Percentiles rank a stretch among this genome's conserved stretches.
Conservation (phyloP, 1,140 invertebrate species). For the Reticulitermes speratus region DNA sequence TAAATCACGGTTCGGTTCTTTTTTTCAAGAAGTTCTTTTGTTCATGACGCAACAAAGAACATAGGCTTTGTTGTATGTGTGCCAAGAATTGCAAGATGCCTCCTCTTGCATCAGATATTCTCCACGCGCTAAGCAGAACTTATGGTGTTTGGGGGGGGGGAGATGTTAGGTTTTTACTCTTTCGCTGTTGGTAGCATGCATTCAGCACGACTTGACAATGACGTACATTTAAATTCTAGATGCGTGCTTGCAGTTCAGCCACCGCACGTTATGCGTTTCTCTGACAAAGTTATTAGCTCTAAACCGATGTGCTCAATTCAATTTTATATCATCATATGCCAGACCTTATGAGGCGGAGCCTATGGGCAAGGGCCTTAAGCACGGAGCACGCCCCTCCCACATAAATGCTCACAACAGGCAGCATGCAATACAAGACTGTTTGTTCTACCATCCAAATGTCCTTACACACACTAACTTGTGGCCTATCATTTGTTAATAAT, state of each 20-base stretch:
- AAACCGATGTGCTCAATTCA: background rate
- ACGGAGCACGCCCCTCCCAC: too few relatives aligned
- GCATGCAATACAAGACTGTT: too few relatives aligned
- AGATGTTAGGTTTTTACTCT: background rate
- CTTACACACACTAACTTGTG: too few relatives aligned
- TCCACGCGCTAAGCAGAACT: background rate
- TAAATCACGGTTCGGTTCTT: background rate
- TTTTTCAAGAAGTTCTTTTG: background rate
- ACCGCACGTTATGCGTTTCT: background rate
- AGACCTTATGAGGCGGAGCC: too few relatives aligned
- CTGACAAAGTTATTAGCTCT: background rate
- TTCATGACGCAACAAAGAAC: background rate
- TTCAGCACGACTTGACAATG: background rate
- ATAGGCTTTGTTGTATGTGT: background rate
- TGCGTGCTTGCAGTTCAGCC: background rate
- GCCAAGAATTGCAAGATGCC: slow-evolving; percentile 3
- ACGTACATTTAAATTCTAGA: background rate
- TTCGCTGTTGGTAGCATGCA: background rate
- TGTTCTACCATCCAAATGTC: too few relatives aligned
- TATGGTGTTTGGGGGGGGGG: background rate
- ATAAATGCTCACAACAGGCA: too few relatives aligned
- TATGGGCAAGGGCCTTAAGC: too few relatives aligned
- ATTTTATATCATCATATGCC: background rate
- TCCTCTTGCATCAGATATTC: background rate
- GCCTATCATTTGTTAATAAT: too few relatives aligned